Percentiles rank a stretch among this genome's conserved stretches.
phyloP scores from a whole-genome alignment of 1,140 invertebrate genomes.

The Tetragnatha versicolor region DNA sequence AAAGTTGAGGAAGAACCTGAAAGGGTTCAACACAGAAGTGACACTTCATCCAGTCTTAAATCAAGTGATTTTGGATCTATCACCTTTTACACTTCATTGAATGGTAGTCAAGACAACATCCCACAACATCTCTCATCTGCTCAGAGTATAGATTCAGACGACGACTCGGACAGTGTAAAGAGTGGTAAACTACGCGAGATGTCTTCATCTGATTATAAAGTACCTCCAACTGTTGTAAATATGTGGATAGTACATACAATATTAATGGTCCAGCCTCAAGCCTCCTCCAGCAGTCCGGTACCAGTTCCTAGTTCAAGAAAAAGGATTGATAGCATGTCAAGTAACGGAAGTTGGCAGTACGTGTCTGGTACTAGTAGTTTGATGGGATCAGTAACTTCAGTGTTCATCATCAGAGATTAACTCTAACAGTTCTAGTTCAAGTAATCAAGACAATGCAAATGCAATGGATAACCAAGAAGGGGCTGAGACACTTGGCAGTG shows the following conservation, averaged over 20 bases:
- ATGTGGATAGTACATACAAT: slow-evolving; percentile 18
- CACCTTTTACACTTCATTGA: slow-evolving; percentile 21
- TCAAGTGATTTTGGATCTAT: slow-evolving; percentile 14
- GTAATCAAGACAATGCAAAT: slow-evolving; percentile 36
- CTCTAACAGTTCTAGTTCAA: slow-evolving; percentile 22
- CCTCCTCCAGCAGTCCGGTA: slow-evolving; percentile 41
- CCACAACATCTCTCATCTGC: slow-evolving; percentile 13
- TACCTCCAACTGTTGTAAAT: not conserved
- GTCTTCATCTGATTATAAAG: not conserved
- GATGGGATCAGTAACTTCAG: slow-evolving; percentile 67
- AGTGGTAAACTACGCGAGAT: slow-evolving; percentile 34
- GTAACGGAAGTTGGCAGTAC: slow-evolving; percentile 71
- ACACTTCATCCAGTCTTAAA: not conserved
- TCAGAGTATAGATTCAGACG: slow-evolving; percentile 21
- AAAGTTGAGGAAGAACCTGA: not conserved
- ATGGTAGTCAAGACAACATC: slow-evolving; percentile 5
- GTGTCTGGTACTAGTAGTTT: slow-evolving; percentile 74
- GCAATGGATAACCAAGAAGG: not conserved
- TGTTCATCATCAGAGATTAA: slow-evolving; percentile 59
- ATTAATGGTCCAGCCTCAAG: not conserved
- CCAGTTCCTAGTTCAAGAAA: slow-evolving; percentile 45
- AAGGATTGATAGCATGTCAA: slow-evolving; percentile 43
- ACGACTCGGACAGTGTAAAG: slow-evolving; percentile 31
- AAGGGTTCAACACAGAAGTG: not conserved
- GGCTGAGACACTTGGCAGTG: not conserved